A percentile compares a stretch with the other conserved stretches of the same genome.
phyloP scores from a whole-genome alignment of 2,113 vertebrate species.

The Elephas maximus region DNA sequence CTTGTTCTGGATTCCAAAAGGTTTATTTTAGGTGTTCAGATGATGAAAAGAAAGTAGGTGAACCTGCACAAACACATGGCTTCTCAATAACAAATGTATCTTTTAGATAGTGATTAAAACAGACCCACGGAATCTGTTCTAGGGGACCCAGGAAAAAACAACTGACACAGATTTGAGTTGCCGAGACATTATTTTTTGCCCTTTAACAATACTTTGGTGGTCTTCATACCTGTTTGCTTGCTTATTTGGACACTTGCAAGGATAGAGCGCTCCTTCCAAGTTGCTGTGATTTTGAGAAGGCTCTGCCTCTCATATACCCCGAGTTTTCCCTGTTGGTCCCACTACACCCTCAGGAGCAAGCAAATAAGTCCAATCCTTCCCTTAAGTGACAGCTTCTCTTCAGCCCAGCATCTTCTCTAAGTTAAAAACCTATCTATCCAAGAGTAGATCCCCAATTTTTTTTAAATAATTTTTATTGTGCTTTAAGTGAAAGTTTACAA shows the following conservation, averaged over 20 bases:
- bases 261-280: neutral
- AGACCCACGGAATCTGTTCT: constrained; percentile 6
- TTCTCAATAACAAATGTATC: constrained; percentile 24
- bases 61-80: constrained; percentile 50
- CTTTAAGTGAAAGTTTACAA: too few relatives aligned
- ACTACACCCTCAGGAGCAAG: neutral
- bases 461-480: too few relatives aligned
- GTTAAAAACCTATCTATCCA: neutral
- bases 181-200: constrained; percentile 19
- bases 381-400: constrained; percentile 1
- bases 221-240: neutral
- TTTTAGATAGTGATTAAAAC: constrained; percentile 27
- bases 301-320: neutral
- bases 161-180: neutral
- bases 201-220: neutral
- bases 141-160: neutral
- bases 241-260: neutral
- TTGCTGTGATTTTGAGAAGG: neutral
- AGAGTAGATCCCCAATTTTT: neutral
- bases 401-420: neutral
- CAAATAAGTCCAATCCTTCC: neutral
- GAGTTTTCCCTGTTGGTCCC: neutral
- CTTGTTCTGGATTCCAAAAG: constrained; percentile 59
- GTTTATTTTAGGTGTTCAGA: constrained; percentile 68
- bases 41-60: constrained; percentile 32